Conservation (phyloP, 2,113 vertebrate genomes). For the Pollimyrus isidori region DNA sequence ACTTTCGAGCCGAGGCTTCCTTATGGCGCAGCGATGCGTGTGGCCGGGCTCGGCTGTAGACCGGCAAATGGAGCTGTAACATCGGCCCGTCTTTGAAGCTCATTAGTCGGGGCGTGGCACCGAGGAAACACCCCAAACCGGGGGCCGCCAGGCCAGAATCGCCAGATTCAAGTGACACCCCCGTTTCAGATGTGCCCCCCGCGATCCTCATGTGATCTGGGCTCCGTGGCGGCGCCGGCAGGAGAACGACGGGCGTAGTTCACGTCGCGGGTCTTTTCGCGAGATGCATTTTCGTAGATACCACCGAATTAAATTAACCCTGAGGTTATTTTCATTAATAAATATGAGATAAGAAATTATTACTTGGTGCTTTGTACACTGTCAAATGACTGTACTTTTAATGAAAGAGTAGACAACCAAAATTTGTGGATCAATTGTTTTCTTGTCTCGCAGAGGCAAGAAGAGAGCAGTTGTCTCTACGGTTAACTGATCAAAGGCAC, state of each 20-base stretch:
- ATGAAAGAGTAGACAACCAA: conserved; percentile 22
- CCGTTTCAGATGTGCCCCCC: conserved; percentile 10
- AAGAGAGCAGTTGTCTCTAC: conserved; percentile 17
- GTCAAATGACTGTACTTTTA: conserved; percentile 26
- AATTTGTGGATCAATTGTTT: conserved; percentile 36
- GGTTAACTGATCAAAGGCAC: conserved; percentile 32
- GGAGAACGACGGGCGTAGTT: conserved; percentile 24
- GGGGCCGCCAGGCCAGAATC: neutral
- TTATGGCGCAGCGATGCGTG: conserved; percentile 39
- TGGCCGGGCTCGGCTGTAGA: conserved; percentile 29
- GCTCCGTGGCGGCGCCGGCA: neutral
- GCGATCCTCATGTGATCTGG: conserved; percentile 39
- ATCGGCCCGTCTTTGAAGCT: conserved; percentile 27
- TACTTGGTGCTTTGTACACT: conserved; percentile 27
- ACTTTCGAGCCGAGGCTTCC: conserved; percentile 36
- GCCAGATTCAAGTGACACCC: conserved; percentile 1
- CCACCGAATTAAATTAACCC: conserved; percentile 39
- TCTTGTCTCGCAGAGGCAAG: conserved; percentile 27
- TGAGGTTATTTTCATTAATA: conserved; percentile 42
- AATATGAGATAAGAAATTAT: conserved; percentile 43
- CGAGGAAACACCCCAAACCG: neutral
- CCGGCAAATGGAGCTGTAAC: conserved; percentile 19
- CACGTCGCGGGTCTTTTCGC: conserved; percentile 16
- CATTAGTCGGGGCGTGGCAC: conserved; percentile 28
- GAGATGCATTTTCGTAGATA: conserved; percentile 26